Evolutionary conservation across 2,797 vertebrate genomes (phyloP), one percentile per base, ranked within the genome.

Genomic region (Chelidonichthys spinosus): DNA sequence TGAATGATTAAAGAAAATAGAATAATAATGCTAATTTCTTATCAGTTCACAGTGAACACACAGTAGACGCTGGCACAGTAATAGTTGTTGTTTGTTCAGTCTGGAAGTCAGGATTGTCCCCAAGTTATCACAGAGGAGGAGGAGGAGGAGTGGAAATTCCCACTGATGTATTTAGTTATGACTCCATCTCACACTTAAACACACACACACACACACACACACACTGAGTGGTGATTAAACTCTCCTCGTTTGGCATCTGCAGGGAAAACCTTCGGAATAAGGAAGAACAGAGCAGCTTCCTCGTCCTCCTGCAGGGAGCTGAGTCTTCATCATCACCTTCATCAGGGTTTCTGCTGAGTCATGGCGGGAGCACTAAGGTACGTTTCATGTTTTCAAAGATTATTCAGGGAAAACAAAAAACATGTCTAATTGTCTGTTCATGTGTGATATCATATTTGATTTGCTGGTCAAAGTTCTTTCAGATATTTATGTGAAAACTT

Each of bases 311-410:
- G 68, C 79, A 77, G 69, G 62, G 63, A 69, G 43, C 64, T 13
- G 37, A 62, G 42, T 4, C 69, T 79, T 65, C 74, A 0, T 63
- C 58, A 11, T 44, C 63, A 0, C 35, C 67, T 0, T 72, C 74
- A 8, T 78, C 72, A 52, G 56, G n/a, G 63, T 33, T 59, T 62
- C 18, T 69, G 76, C 71, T 33, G 72, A 85, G 85, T 75, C 83
- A 94, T 94, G 93, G 93, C 93, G 2, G 92, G 90, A 85, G 92
- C 86, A 37, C 85, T 95, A 65, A 93, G 94, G 94, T 95, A 76
- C 2, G 63, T 75, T 40, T 32, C n/a, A 5, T 39, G 39, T 25
- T 1, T 25, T 25, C 25, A 25, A 25, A 25, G 25, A 25, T 25
- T 25, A 25, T 25, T 25, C 25, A 25, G 25, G 25, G 25, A 25